Percentiles rank a stretch among this genome's conserved stretches.
Conservation (phyloP, 2,113 vertebrate species). For the Psettodes erumei region DNA sequence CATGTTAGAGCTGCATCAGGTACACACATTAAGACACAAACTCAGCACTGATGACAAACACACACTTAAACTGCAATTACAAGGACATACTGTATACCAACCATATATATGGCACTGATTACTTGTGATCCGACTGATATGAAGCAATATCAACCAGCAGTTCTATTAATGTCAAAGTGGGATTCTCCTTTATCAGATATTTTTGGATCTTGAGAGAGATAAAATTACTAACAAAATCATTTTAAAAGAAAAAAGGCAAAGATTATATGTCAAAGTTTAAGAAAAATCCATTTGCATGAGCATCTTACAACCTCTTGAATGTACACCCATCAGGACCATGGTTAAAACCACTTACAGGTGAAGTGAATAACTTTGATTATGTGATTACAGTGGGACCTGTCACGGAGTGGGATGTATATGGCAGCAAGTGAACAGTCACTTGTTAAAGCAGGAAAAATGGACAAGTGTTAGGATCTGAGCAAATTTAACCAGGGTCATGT, state of each 20-base stretch:
- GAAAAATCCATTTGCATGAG: no score
- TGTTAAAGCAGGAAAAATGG: no score
- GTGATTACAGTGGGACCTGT: no score
- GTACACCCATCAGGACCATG: no score
- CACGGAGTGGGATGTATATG: no score
- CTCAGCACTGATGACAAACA: neutral
- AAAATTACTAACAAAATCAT: neutral
- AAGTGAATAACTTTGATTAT: no score
- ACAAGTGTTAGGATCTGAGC: no score
- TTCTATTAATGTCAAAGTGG: neutral
- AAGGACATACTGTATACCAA: neutral
- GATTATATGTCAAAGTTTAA: no score
- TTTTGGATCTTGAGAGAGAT: neutral
- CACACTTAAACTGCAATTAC: neutral
- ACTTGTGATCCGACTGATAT: neutral
- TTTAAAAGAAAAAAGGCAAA: no score
- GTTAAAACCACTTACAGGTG: no score
- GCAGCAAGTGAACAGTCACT: no score
- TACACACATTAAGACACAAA: neutral
- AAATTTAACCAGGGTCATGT: no score
- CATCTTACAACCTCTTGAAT: neutral
- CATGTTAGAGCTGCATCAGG: constrained; percentile 16
- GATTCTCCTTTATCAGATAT: neutral
- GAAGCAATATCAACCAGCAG: neutral
- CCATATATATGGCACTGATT: neutral